Percentiles rank a stretch among this genome's conserved stretches.
phyloP scores from a whole-genome alignment of 2,797 vertebrate species.

The Tragopan temminckii region DNA sequence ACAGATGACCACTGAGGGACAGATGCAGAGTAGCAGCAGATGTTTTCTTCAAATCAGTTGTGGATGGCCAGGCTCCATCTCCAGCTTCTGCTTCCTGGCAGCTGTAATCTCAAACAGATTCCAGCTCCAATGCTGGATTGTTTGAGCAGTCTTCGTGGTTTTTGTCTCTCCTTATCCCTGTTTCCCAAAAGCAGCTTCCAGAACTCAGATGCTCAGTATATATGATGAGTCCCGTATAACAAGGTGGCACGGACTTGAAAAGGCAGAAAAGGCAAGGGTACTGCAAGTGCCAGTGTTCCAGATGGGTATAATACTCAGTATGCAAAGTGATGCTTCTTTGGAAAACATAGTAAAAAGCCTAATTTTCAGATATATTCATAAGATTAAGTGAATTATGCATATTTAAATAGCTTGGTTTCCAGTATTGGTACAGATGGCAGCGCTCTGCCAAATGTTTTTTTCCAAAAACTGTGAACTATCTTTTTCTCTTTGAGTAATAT shows the following conservation, averaged over 20 bases:
- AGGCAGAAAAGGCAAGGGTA: background rate
- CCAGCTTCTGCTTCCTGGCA: background rate
- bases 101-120: background rate
- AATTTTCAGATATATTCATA: constrained; percentile 43
- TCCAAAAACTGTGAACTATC: constrained; percentile 26
- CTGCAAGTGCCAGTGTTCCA: constrained; percentile 40
- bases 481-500: constrained; percentile 9
- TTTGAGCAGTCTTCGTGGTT: background rate
- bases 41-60: background rate
- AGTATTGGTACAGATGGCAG: constrained; percentile 61
- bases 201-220: background rate
- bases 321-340: background rate
- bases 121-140: background rate
- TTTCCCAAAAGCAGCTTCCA: background rate
- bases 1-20: background rate
- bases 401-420: constrained; percentile 39
- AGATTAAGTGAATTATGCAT: constrained; percentile 25
- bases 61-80: background rate
- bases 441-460: constrained; percentile 42
- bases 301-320: background rate
- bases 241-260: background rate
- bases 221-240: background rate
- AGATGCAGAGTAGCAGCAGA: background rate
- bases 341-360: constrained; percentile 23
- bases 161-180: background rate